Evolutionary conservation across 2,888 invertebrate genomes (phyloP), one percentile per base, ranked within the genome.

Genomic region (Lagria hirta): DNA sequence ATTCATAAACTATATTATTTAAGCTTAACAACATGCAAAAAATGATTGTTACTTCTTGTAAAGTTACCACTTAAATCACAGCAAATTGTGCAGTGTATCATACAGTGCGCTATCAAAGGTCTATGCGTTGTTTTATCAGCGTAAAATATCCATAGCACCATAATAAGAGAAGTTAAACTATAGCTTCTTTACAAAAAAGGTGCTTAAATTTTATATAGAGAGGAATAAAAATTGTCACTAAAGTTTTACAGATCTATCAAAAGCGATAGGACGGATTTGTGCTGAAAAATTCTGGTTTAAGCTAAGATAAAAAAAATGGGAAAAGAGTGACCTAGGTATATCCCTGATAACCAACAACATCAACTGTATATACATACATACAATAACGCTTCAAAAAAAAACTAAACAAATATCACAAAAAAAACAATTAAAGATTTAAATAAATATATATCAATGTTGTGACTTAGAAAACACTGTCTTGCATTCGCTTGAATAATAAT

Each of bases 41-140:
- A 48, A 55, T 57, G 58, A 58, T 58, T 58, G 57, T 55, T 34
- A 50, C 34, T 37, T 8, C 23, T n/a, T n/a, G n/a, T 48, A 38
- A 45, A 21, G 22, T 41, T 42, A 40, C 50, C 43, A 45, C 41
- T 47, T 43, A 48, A 60, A 61, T 61, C 61, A 61, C 61, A 61
- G 61, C 58, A 43, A 57, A 52, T 50, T 54, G 61, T 59, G 59
- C 57, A 50, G 49, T 56, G 47, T 55, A 57, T 55, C 50, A 53
- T 60, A 58, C 58, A 41, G 35, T 40, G 34, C 32, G 13, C 11
- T 24, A 26, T 22, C 8, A 13, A 22, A 18, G 27, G 34, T 26
- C 14, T 11, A 33, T 44, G 44, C 38, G 22, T 34, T 28, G 28
- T 18, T 14, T 29, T 33, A 45, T 28, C 23, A 17, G 34, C n/a